Base-by-base conservation (phyloP, 2,113 vertebrate species). In the Ictalurus furcatus region DNA sequence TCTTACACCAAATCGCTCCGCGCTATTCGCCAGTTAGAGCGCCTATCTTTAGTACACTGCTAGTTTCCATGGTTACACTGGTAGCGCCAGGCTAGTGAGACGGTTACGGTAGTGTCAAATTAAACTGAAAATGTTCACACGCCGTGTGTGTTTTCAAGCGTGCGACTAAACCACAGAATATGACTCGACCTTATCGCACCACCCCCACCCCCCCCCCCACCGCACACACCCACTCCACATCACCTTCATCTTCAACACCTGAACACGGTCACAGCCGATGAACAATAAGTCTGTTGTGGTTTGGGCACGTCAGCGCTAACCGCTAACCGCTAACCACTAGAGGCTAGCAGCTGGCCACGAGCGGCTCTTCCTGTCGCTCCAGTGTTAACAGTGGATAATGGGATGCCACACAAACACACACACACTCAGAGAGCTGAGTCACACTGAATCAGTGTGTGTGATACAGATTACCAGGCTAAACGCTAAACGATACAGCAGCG, bases 91-190 rank as follows among this genome's bases (percentile, higher is more conserved):
- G 67, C n/a, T 40, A 19, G 73, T 21, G 37, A 25, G 7, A 12
- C 3, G 34, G 19, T 3, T 37, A 12, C 37, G 12, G 21, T 23
- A 1, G 19, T 4, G 9, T 76, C 37, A 23, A 23, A 25, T 44
- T 44, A 11, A 44, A 34, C 12, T 2, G 2, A 40, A 23, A 73
- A 37, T 0, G 6, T 37, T n/a, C n/a, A n/a, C n/a, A 73, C 71
- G 2, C 21, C 92, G 90, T 89, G 92, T 88, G 90, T 67, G 19
- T 89, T 48, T 69, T 21, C 23, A 89, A 52, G 44, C 23, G 0
- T 28, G 25, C 58, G 21, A 14, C 67, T 54, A 34, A 56, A 85
- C 67, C 17, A 56, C 65, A 73, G 65, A 54, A 23, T 30, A 37
- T 21, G n/a, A 54, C 67, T 71, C 48, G 34, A 74, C 19, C 21